Conservation (phyloP, 2,797 vertebrate species). For the Aratinga solstitialis region DNA sequence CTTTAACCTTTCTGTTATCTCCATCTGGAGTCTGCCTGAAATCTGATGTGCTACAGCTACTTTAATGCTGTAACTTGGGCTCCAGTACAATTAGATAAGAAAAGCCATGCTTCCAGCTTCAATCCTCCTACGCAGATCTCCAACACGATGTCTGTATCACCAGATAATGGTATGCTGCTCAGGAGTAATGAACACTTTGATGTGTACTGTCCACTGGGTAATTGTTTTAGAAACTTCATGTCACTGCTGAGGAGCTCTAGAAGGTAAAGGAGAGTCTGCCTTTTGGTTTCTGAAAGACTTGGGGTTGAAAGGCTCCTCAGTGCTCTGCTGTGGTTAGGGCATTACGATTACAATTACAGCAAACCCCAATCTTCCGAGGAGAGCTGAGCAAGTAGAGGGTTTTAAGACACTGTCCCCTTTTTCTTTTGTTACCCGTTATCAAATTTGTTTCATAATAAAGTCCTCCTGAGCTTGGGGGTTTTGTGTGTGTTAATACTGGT, state of each 20-base stretch:
- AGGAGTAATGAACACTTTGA: not conserved
- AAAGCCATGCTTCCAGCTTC: not conserved
- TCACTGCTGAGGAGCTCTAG: not conserved
- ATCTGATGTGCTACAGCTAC: not conserved
- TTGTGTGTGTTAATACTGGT: conserved; percentile 70
- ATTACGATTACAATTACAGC: not conserved
- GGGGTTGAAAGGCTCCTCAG: not conserved
- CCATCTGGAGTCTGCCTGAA: not conserved
- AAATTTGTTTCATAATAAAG: conserved; percentile 58
- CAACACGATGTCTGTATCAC: not conserved
- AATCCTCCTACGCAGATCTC: not conserved
- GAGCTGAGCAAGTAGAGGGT: not conserved
- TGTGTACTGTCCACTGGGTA: not conserved
- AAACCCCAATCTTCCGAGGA: not conserved
- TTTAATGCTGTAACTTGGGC: not conserved
- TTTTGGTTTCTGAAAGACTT: not conserved
- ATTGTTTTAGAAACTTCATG: not conserved
- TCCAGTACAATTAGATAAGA: not conserved
- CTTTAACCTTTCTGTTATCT: not conserved
- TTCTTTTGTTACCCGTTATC: conserved; percentile 16
- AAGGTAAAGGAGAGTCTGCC: not conserved
- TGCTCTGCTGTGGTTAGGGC: not conserved
- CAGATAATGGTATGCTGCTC: not conserved
- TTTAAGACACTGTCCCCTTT: not conserved
- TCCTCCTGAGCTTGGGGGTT: conserved; percentile 50